Base-by-base conservation (phyloP, 2,888 invertebrate genomes). In the Parthenolecanium corni region DNA sequence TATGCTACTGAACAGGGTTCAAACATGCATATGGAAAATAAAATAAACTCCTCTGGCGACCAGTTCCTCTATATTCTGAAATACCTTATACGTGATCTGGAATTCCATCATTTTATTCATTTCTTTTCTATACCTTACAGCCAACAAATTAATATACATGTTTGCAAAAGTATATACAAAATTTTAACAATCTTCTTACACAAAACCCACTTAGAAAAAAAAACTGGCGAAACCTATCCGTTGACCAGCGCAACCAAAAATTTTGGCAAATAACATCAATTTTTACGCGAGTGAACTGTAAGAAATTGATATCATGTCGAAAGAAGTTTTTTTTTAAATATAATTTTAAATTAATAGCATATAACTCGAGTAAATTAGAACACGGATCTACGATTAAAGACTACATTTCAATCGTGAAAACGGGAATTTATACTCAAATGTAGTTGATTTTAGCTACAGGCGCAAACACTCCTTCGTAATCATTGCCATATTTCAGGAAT, bases 401-500 rank as follows among this genome's bases (percentile, higher is more conserved):
- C 42, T 40, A 54, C 54, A 40, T 54, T 54, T 54, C 54, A 40
- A 21, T 42, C 54, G 54, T 54, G 21, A 54, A 54, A 54, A 54
- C 54, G 54, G 38, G 54, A 54, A 54, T 54, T 54, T 54, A 54
- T 40, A 54, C 54, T 42, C 54, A 54, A 54, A 54, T 54, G 54
- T 40, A 42, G 54, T 54, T 36, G 54, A 54, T 54, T 54, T 54
- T 54, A 11, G 54, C 54, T 54, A 54, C 38, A 54, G 54, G 54
- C 54, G 12, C n/a, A 42, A 23, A 40, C 54, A 54, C 54, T 40
- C 54, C 54, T 54, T 54, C 31, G 42, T 42, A 53, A 53, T 38
- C 36, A 31, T 31, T 31, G 31, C 31, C 31, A 31, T 31, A 31
- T 31, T 31, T 31, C 9, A 4, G 9, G 31, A 31, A 31, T 6